Base-by-base conservation (phyloP, 37 sponge, comb jelly and placozoan genomes). In the Crambe crambe region DNA sequence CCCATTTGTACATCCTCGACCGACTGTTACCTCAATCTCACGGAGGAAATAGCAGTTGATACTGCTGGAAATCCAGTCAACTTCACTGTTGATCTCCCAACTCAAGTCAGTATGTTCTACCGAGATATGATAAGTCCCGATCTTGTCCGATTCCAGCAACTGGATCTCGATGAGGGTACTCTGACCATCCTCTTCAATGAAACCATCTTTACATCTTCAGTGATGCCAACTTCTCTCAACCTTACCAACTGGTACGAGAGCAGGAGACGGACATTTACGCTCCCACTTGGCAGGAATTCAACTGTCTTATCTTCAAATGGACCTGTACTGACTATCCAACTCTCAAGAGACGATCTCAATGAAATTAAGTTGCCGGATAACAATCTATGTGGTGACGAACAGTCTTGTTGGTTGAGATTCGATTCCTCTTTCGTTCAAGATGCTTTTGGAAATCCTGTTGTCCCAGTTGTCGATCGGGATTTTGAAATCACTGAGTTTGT, bases 151-250 rank as follows among this genome's bases (percentile, higher is more conserved):
- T 96, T 96, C 75, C 70, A 77, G 1, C n/a, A 67, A 21, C 36
- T 93, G 32, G 91, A 96, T 73, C 57, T 96, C 31, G 63, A 90
- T 54, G 38, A 79, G 54, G 97, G 97, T 37, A 62, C 37, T 0
- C 23, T 96, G 15, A 85, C 79, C 18, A 30, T 96, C 23, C 36
- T 72, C 44, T 96, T 96, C 77, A 54, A 83, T 36, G 93, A 96
- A 37, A 93, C 88, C 34, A 89, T 96, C 12, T 58, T 77, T 15
- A 73, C 69, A 39, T 60, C 58, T 25, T 66, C 88, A 32, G 58
- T 95, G 15, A 63, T 72, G 29, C 72, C 81, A 27, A 63, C 68
- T 6, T 75, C 80, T 18, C 72, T 87, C 23, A 84, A 76, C 43
- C n/a, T 92, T 9, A 87, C 89, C 29, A 76, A 92, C 35, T 92